These are phyloP conservation scores for Arctopsyche grandis DNA, from an alignment of 1,140 invertebrate genomes.

Conservation along the genomic window DNA sequence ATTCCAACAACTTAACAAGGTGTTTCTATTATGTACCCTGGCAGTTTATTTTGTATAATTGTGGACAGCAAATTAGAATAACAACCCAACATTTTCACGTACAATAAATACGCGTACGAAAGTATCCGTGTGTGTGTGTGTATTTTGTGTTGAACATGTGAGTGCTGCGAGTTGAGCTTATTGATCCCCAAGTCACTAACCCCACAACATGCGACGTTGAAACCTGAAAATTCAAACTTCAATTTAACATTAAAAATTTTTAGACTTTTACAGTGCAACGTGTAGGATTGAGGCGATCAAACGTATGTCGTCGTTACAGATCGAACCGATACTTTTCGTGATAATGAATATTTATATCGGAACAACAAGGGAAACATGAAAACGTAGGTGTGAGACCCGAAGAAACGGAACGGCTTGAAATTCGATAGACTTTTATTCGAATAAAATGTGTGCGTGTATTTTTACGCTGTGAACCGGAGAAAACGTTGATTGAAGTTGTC, in stretches of 20 bases:
- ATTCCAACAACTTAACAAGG: no score
- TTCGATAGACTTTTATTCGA: no score
- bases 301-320: neutral
- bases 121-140: neutral
- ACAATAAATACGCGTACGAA: neutral
- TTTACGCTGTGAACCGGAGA: neutral
- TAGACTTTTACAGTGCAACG: neutral
- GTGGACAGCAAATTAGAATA: no score
- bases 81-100: neutral
- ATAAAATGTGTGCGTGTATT: neutral
- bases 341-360: conserved; percentile 3
- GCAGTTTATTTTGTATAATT: no score
- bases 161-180: conserved; percentile 2
- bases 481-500: conserved; percentile 17
- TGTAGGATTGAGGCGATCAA: neutral
- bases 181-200: conserved; percentile 25
- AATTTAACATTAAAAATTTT: neutral
- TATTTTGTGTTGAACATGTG: conserved; percentile 4
- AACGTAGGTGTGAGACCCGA: no score
- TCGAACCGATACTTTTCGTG: neutral
- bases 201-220: neutral
- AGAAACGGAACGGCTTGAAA: no score
- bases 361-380: no score
- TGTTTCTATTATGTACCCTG: no score
- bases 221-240: conserved; percentile 2